Base-by-base conservation (phyloP, 2,797 vertebrate genomes). In the Gymnothorax javanicus region DNA sequence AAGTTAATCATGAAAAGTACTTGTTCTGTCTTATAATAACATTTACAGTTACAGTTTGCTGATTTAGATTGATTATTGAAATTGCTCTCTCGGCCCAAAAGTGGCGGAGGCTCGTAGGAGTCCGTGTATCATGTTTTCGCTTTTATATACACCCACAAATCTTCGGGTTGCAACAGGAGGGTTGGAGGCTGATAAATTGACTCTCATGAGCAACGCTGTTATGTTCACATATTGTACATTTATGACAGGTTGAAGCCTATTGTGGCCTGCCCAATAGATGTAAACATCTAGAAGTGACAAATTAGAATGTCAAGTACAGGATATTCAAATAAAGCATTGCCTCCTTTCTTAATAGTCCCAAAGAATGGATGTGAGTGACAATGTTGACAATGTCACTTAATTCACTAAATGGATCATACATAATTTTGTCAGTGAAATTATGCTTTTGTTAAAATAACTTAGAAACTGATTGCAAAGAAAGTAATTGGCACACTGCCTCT, bases 121-220 rank as follows among this genome's bases (percentile, higher is more conserved):
- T 84, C 86, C 83, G 84, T n/a, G 59, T 87, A 86, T 81, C 87
- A 84, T 84, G 88, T 87, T 88, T 90, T 56, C 27, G 58, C 82
- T 81, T 82, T 60, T 77, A 82, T 84, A 83, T 64, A 83, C 27
- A 20, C 81, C 56, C 73, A 84, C 60, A 25, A 27, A 50, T 85
- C 77, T 69, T 84, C 60, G 73, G 56, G 27, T 82, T 84, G 79
- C 71, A 83, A 33, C 54, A 15, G 15, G n/a, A 57, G 64, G 60
- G 60, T 4, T 15, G 60, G 60, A 64, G 23, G 15, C 7, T 57
- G 75, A 59, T 69, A 83, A 25, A 52, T 87, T 89, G 82, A 87
- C 86, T 52, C 54, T 20, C 81, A 57, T 0, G 20, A 64, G 43
- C 33, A 33, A 77, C 52, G 15, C 52, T 43, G 50, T 52, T 15